A percentile compares a stretch with the other conserved stretches of the same genome.
Evolutionary conservation across 2,113 vertebrate genomes (phyloP).

Genomic region (Strix uralensis): DNA sequence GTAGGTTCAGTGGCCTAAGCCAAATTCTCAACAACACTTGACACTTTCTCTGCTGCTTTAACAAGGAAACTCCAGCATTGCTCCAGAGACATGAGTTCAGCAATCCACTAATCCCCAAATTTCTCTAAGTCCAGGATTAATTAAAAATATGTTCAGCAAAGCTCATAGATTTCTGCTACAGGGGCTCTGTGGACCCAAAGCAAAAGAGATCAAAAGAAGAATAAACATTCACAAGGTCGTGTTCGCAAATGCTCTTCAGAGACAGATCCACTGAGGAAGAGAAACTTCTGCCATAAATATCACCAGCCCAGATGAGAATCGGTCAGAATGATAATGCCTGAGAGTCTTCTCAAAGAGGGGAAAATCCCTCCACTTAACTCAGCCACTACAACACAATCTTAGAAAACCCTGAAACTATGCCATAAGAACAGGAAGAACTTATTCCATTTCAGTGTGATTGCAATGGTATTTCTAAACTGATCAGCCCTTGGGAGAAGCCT

Average conservation of each 20-base stretch:
- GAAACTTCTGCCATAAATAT: background rate
- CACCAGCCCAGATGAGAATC: background rate
- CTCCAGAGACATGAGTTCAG: slow-evolving; percentile 23
- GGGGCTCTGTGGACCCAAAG: background rate
- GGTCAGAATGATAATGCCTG: background rate
- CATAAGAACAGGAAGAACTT: background rate
- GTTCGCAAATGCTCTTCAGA: background rate
- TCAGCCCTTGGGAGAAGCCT: background rate
- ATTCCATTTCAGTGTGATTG: background rate
- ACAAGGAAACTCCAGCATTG: background rate
- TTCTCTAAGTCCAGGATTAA: slow-evolving; percentile 33
- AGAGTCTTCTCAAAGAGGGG: background rate
- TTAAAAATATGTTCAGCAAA: slow-evolving; percentile 26
- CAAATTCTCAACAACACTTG: background rate
- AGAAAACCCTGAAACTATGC: background rate
- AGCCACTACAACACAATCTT: background rate
- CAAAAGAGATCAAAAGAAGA: slow-evolving; percentile 19
- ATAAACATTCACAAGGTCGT: background rate
- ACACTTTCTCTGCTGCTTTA: background rate
- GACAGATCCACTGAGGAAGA: background rate
- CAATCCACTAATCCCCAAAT: slow-evolving; percentile 21
- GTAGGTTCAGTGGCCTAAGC: background rate
- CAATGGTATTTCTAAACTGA: background rate
- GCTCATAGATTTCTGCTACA: background rate
- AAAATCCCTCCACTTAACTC: background rate